phyloP scores from a whole-genome alignment of 35 echinoderm and acorn worm species.

The Heliocidaris erythrogramma region DNA sequence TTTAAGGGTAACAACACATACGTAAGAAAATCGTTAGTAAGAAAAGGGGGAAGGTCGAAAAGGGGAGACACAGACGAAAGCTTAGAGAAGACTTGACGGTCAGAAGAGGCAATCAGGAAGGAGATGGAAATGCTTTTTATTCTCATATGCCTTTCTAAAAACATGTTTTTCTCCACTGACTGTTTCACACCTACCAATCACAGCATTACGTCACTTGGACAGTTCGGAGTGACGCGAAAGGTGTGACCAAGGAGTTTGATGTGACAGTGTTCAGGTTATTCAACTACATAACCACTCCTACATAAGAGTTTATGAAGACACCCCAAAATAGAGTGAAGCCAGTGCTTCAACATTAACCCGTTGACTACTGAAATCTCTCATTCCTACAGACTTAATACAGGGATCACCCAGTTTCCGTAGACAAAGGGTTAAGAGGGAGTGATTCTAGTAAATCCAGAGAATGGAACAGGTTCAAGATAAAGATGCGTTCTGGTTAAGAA shows the following conservation, averaged over 20 bases:
- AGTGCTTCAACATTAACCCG: no score
- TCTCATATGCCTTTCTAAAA: background rate
- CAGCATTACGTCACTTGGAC: background rate
- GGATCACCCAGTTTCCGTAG: no score
- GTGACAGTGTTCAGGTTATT: background rate
- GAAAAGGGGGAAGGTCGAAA: background rate
- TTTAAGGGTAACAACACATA: background rate
- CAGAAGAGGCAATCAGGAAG: background rate
- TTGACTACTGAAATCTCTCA: no score
- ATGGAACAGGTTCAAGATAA: no score
- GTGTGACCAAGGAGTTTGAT: no score
- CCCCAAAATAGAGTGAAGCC: no score
- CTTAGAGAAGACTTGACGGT: background rate
- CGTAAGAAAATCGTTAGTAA: no score
- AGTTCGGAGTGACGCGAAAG: background rate
- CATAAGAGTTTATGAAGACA: no score
- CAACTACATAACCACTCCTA: background rate
- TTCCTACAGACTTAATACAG: no score
- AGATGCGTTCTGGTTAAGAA: no score
- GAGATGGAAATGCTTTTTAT: background rate
- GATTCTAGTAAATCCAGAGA: no score
- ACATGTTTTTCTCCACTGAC: background rate
- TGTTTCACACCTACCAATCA: background rate
- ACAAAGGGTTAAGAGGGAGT: no score
- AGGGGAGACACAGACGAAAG: background rate